Conservation (phyloP, 2,113 vertebrate species). For the Campylomormyrus tamandua region DNA sequence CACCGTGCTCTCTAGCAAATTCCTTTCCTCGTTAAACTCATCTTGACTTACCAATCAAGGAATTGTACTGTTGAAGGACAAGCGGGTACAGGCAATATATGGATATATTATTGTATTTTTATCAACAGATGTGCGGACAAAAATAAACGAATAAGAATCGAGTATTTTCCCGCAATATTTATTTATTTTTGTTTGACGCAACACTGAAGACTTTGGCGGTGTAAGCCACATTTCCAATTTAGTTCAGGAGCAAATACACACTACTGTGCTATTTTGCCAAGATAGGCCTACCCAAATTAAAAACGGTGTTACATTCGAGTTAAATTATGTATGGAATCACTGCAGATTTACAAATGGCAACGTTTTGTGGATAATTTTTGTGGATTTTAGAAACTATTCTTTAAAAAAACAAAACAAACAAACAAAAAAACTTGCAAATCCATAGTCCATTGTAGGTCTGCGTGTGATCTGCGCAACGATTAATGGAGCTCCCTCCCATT, state of each 20-base stretch:
- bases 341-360: neutral
- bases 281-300: neutral
- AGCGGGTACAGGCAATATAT: neutral
- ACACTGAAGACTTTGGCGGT: neutral
- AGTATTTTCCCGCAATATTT: neutral
- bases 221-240: neutral
- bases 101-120: neutral
- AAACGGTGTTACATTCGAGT: neutral
- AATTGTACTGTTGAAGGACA: neutral
- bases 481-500: neutral
- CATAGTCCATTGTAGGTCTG: neutral
- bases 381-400: neutral
- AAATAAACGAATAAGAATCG: neutral
- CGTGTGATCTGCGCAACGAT: neutral
- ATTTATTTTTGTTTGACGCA: neutral
- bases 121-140: neutral
- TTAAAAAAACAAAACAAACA: neutral
- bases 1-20: neutral
- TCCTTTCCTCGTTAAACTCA: neutral
- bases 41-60: neutral
- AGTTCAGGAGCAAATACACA: neutral
- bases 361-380: neutral
- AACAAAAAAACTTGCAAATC: neutral
- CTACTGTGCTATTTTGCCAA: neutral
- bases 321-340: neutral